Evolutionary conservation across 2,888 invertebrate species (phyloP).

Genomic region (Exocentrus adspersus): DNA sequence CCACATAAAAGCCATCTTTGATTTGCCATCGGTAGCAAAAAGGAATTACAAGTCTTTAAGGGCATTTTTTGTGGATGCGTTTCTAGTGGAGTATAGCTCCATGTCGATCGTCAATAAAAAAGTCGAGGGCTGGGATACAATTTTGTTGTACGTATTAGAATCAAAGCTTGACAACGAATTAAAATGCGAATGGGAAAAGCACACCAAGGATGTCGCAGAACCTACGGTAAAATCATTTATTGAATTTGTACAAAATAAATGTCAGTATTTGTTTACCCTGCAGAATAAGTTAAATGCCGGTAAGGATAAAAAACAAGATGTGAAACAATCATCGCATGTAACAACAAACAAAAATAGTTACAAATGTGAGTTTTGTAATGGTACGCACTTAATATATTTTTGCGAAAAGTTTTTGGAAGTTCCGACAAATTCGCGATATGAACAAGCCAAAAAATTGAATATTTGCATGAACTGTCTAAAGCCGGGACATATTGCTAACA

Average conservation of each 20-base stretch:
- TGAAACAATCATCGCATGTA: not conserved
- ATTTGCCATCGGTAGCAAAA: not conserved
- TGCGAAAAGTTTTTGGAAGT: not conserved
- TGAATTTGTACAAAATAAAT: slow-evolving; percentile 9
- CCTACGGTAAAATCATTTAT: not conserved
- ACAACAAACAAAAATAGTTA: not conserved
- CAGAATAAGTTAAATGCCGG: not conserved
- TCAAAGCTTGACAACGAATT: not conserved
- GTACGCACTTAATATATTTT: not conserved
- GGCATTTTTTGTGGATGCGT: slow-evolving; percentile 6
- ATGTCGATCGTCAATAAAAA: not conserved
- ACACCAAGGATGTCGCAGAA: not conserved
- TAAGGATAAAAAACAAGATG: not conserved
- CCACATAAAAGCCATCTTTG: slow-evolving; percentile 6
- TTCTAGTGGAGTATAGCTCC: slow-evolving; percentile 3
- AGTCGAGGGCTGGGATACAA: not conserved
- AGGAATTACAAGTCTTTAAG: slow-evolving; percentile 2
- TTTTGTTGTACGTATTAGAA: not conserved
- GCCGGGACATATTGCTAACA: slow-evolving; percentile 1
- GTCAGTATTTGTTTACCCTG: not conserved
- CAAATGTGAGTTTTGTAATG: slow-evolving; percentile 4
- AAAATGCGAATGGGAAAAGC: slow-evolving; percentile 5
- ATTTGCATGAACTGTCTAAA: slow-evolving; percentile 4
- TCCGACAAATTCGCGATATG: not conserved
- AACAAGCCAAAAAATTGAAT: not conserved